These are phyloP conservation scores for Nerophis lumbriciformis DNA, from an alignment of 2,113 vertebrate species.

Conservation along the genomic window DNA sequence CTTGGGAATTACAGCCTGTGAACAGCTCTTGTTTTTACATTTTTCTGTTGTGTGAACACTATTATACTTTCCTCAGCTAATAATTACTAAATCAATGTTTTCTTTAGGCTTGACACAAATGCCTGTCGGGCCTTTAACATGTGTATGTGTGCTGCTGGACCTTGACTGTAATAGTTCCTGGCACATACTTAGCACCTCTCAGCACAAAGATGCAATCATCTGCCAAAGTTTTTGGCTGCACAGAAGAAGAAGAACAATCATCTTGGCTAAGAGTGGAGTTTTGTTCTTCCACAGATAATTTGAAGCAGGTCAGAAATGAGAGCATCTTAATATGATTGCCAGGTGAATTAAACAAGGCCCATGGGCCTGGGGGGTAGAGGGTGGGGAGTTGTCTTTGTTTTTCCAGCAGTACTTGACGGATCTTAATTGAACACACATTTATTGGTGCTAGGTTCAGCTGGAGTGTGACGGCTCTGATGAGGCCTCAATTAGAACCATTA, in stretches of 20 bases:
- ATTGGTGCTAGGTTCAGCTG: conserved; percentile 58
- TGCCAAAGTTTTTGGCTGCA: conserved; percentile 55
- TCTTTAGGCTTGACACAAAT: conserved; percentile 32
- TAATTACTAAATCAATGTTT: conserved; percentile 63
- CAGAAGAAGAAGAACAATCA: conserved; percentile 48
- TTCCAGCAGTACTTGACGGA: conserved; percentile 58
- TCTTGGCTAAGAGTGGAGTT: conserved; percentile 41
- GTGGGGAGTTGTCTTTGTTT: conserved; percentile 51
- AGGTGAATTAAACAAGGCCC: conserved; percentile 54
- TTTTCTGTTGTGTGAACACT: conserved; percentile 63
- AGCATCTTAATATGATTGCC: conserved; percentile 54
- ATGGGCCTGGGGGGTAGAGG: conserved; percentile 12
- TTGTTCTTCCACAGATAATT: conserved; percentile 65
- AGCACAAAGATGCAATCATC: conserved; percentile 55
- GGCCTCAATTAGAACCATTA: conserved; percentile 67
- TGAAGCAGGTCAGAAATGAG: conserved; percentile 60
- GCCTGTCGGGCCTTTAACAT: conserved; percentile 46
- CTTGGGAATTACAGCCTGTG: conserved; percentile 53
- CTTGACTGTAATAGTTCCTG: conserved; percentile 60
- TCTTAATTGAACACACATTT: conserved; percentile 65
- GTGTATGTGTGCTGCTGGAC: conserved; percentile 5
- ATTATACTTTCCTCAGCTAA: conserved; percentile 63
- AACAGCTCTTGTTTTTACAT: conserved; percentile 69
- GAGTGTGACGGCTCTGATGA: conserved; percentile 58
- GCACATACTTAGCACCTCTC: conserved; percentile 62